Evolutionary conservation across 2,888 invertebrate species (phyloP).

Genomic region (Sympetrum striolatum): DNA sequence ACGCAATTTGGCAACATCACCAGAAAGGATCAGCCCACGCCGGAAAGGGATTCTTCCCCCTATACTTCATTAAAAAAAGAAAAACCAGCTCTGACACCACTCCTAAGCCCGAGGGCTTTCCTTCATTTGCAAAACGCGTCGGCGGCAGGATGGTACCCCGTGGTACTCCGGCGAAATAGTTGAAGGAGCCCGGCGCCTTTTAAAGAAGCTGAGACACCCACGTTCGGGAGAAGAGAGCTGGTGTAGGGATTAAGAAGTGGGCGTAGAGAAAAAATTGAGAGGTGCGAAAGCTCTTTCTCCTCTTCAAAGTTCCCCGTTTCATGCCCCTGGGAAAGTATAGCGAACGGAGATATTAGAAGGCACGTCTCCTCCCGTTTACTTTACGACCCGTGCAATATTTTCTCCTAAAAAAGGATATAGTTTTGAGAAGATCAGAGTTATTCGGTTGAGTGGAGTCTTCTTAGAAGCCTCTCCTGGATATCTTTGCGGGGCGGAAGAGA

Average conservation of each 20-base stretch:
- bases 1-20: constrained; percentile 14
- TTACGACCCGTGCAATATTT: neutral
- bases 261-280: neutral
- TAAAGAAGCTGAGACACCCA: neutral
- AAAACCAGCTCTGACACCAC: neutral
- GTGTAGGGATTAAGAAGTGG: neutral
- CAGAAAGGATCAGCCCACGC: constrained; percentile 13
- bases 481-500: neutral
- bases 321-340: neutral
- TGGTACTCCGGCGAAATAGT: neutral
- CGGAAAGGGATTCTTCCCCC: neutral
- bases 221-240: neutral
- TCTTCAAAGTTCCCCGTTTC: neutral
- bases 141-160: neutral
- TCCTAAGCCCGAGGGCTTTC: neutral
- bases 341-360: neutral
- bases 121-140: neutral
- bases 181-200: neutral
- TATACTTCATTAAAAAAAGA: neutral
- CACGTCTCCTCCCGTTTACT: neutral
- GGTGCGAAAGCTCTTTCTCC: neutral
- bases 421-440: too few relatives aligned
- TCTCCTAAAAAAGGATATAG: neutral
- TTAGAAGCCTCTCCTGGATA: too few relatives aligned
- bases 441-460: too few relatives aligned